Conservation (phyloP, 2,888 invertebrate genomes). For the Sepioteuthis lessoniana region DNA sequence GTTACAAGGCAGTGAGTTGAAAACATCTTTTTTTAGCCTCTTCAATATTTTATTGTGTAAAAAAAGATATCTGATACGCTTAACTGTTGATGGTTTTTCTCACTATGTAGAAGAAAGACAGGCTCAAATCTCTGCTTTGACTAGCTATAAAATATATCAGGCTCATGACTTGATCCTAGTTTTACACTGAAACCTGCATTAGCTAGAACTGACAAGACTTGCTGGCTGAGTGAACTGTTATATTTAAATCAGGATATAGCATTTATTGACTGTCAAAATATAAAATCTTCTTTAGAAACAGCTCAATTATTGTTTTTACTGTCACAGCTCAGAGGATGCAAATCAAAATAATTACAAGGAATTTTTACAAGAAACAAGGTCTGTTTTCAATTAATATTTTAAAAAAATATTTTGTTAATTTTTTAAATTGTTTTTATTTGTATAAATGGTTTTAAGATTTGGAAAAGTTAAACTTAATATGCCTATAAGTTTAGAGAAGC, state of each 20-base stretch:
- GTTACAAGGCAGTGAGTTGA: neutral
- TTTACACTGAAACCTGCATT: neutral
- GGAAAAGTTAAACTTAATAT: neutral
- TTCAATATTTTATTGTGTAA: conserved; percentile 14
- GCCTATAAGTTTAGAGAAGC: neutral
- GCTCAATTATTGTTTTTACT: neutral
- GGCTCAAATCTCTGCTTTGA: neutral
- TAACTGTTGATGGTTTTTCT: neutral
- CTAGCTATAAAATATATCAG: neutral
- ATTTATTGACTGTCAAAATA: neutral
- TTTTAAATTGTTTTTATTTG: neutral
- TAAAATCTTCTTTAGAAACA: neutral
- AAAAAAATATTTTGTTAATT: neutral
- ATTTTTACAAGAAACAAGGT: neutral
- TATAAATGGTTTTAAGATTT: neutral
- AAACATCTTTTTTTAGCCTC: neutral
- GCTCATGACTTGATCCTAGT: conserved; percentile 6
- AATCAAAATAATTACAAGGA: conserved; percentile 18
- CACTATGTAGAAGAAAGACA: neutral
- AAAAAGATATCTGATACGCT: neutral
- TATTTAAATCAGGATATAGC: neutral
- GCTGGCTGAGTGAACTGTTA: neutral
- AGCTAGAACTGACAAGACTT: neutral
- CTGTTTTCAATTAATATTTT: neutral
- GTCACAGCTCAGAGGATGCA: neutral